Base-by-base conservation (phyloP, 2,113 vertebrate species). In the Pangasianodon hypophthalmus region DNA sequence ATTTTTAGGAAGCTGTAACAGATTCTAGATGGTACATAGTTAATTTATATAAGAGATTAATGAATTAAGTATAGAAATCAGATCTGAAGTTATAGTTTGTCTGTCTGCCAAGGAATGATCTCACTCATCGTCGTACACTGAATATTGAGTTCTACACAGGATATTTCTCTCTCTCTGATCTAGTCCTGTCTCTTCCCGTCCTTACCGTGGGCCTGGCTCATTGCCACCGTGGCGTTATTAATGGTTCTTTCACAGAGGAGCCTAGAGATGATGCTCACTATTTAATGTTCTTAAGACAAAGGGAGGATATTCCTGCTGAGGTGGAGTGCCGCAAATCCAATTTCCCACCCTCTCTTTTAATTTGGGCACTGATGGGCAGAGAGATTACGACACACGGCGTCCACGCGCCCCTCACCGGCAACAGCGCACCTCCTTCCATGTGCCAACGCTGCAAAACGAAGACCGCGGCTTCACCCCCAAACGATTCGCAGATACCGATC, bases 251-350 rank as follows among this genome's bases (percentile, higher is more conserved):
- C 84, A 87, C 54, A 54, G 64, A 84, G 88, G 37, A 56, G 56
- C 71, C 87, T 84, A 81, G 84, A 87, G 84, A 90, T 67, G 85
- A 80, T 52, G 79, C 41, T 88, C 54, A 69, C 41, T 62, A 44
- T 88, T 85, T 86, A 86, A 90, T 90, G 90, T 88, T 69, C 75
- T 90, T 90, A 91, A 92, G 86, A 90, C 90, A 90, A 91, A 90
- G 77, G 75, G 85, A 86, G 83, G 69, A 87, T 90, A 80, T 88
- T 90, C 73, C 87, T 87, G 88, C 84, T 84, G 88, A 87, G 71
- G 88, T 52, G 82, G 75, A 84, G 52, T 7, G 54, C 82, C 77
- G 64, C 73, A 88, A 92, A 92, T 91, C 90, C 87, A 91, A 91
- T 92, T 91, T 90, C 85, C 88, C 83, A 37, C 90, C 86, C 88